Evolutionary conservation across 2,113 vertebrate species (phyloP).

Genomic region (Puma concolor): DNA sequence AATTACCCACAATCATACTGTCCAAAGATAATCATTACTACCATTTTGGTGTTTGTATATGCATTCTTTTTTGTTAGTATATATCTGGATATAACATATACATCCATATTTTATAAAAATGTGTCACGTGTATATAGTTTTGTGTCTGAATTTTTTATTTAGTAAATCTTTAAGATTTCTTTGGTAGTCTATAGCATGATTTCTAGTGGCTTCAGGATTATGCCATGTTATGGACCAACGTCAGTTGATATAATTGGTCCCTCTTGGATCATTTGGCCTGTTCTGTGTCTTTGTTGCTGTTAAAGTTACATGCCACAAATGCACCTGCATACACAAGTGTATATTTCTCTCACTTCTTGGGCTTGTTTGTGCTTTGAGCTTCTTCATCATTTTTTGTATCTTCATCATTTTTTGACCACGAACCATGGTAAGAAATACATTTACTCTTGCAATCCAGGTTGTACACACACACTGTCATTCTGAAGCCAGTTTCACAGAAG

Average conservation of each 20-base stretch:
- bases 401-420: background rate
- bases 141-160: slow-evolving; percentile 17
- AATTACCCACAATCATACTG: background rate
- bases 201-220: background rate
- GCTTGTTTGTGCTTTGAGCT: background rate
- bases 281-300: background rate
- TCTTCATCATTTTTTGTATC: background rate
- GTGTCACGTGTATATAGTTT: background rate
- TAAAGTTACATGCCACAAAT: background rate
- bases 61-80: background rate
- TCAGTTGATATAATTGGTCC: background rate
- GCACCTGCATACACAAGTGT: background rate
- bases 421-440: slow-evolving; percentile 29
- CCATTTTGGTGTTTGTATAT: background rate
- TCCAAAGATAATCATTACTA: background rate
- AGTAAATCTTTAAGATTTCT: background rate
- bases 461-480: background rate
- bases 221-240: background rate
- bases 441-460: background rate
- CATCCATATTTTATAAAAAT: background rate
- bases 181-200: background rate
- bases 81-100: background rate
- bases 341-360: slow-evolving; percentile 14
- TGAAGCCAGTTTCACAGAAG: background rate
- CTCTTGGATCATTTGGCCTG: background rate